A percentile compares a stretch with the other conserved stretches of the same genome.
phyloP scores from a whole-genome alignment of 2,888 invertebrate genomes.

The Kuschelorhynchus macadamiae region DNA sequence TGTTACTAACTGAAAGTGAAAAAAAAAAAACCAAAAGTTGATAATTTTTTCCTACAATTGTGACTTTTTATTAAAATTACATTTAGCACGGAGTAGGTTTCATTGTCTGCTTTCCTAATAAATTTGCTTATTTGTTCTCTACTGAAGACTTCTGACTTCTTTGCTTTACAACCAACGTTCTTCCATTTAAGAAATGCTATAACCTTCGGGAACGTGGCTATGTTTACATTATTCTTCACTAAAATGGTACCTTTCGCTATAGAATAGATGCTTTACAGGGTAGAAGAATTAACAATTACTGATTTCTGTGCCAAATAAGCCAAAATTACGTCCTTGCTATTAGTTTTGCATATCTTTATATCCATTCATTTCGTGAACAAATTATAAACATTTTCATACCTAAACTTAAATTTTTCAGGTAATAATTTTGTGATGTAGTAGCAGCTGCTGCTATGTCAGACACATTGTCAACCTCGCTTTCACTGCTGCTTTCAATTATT shows the following conservation, averaged over 20 bases:
- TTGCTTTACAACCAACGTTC: constrained; percentile 6
- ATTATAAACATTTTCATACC: constrained; percentile 1
- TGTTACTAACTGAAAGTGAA: no score
- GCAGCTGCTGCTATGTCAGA: not conserved
- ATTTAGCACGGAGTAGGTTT: no score
- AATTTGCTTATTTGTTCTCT: constrained; percentile 7
- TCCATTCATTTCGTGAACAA: constrained; percentile 8
- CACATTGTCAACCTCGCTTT: constrained; percentile 2
- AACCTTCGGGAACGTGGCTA: constrained; percentile 9
- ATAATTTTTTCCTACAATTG: no score
- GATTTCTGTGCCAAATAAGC: not conserved
- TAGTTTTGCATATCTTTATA: constrained; percentile 10
- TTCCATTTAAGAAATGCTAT: constrained; percentile 5
- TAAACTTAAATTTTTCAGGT: not conserved
- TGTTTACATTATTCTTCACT: constrained; percentile 6
- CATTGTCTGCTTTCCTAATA: not conserved
- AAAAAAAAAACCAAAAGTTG: no score
- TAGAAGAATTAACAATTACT: constrained; percentile 2
- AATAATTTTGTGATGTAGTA: not conserved
- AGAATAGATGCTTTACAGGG: not conserved
- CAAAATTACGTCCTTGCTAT: not conserved
- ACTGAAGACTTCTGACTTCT: constrained; percentile 2
- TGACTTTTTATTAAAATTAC: no score
- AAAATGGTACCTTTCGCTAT: constrained; percentile 3
- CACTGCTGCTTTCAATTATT: not conserved